phyloP scores from a whole-genome alignment of 2,113 vertebrate genomes.

The Excalfactoria chinensis region DNA sequence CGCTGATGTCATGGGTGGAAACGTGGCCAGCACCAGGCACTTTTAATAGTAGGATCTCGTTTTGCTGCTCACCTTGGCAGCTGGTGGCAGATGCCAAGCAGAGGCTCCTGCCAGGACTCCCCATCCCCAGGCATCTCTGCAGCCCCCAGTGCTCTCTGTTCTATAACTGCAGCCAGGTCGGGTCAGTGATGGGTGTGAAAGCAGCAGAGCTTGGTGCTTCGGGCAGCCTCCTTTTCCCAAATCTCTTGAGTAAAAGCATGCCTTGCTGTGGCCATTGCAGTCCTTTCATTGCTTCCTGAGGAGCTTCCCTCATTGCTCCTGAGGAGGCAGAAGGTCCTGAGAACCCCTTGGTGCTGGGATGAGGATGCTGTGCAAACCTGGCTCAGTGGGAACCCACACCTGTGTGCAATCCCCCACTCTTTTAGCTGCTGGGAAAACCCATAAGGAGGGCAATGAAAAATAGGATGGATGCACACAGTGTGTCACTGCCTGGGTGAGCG shows the following conservation, averaged over 20 bases:
- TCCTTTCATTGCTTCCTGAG: background rate
- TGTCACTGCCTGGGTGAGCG: accelerated
- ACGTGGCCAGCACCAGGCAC: slow-evolving; percentile 35
- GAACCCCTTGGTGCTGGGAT: background rate
- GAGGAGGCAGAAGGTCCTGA: background rate
- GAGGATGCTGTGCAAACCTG: accelerated
- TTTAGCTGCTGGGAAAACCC: background rate
- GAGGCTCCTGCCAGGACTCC: background rate
- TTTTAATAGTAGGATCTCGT: slow-evolving; percentile 58
- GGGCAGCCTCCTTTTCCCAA: background rate
- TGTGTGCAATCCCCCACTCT: accelerated
- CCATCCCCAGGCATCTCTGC: background rate
- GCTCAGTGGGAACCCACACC: accelerated
- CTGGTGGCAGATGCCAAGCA: slow-evolving; percentile 24
- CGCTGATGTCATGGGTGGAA: slow-evolving; percentile 40
- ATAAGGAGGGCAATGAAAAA: background rate
- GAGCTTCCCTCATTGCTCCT: background rate
- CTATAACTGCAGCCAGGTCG: too few relatives aligned
- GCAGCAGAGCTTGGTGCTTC: background rate
- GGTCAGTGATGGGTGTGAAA: background rate
- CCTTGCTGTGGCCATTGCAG: accelerated
- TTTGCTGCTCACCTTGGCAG: background rate
- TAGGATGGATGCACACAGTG: accelerated
- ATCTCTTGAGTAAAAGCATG: background rate
- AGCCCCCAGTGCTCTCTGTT: background rate